Conservation (phyloP, 2,888 invertebrate species). For the Dryobotodes eremita region DNA sequence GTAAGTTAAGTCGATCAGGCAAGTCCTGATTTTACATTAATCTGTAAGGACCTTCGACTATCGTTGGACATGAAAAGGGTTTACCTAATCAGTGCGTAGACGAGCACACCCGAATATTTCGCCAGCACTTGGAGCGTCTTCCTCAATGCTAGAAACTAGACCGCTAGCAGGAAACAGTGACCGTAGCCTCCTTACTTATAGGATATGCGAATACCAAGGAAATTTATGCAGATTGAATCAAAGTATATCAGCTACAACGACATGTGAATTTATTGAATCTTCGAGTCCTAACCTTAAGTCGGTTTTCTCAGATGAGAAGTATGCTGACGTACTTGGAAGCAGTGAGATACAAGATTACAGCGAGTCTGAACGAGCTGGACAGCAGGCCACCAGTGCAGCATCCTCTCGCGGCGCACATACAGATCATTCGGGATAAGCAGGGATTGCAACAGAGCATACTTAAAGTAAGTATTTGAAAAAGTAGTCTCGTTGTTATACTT, state of each 20-base stretch:
- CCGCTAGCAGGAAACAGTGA: neutral
- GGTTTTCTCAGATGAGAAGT: constrained; percentile 94
- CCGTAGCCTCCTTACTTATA: no score
- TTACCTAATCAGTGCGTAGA: neutral
- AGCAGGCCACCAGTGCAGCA: constrained; percentile 94
- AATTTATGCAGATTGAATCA: neutral
- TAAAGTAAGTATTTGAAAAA: constrained; percentile 89
- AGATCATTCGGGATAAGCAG: constrained; percentile 96
- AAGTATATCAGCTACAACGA: neutral
- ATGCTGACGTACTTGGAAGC: constrained; percentile 98
- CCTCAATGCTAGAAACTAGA: neutral
- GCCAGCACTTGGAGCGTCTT: neutral
- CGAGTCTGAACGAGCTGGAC: constrained; percentile 95
- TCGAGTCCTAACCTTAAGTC: neutral
- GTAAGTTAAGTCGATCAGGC: neutral
- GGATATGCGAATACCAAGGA: neutral
- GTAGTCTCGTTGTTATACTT: neutral
- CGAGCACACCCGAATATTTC: neutral
- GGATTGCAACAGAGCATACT: constrained; percentile 96
- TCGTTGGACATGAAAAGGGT: neutral
- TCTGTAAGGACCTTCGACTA: neutral
- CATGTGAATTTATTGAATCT: neutral
- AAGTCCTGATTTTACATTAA: neutral
- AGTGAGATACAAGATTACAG: constrained; percentile 96
- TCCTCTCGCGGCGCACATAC: constrained; percentile 96